phyloP scores from a whole-genome alignment of 2,888 invertebrate genomes.

The Cosmia trapezina region DNA sequence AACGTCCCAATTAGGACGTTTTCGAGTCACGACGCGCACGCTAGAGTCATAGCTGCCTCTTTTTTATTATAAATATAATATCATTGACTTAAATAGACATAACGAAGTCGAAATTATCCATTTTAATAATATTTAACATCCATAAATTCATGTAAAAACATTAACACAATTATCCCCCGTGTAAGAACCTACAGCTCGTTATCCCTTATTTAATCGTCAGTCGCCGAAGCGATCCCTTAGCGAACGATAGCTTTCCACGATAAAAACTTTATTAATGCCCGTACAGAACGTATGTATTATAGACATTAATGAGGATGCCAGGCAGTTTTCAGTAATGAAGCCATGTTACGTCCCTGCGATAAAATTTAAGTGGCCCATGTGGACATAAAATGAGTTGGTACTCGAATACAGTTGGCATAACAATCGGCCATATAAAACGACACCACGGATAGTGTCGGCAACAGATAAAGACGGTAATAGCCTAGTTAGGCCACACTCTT shows the following conservation, averaged over 20 bases:
- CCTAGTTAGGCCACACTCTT: constrained; percentile 23
- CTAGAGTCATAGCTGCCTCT: too few relatives aligned
- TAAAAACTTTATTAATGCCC: constrained; percentile 65
- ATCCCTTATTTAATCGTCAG: constrained; percentile 54
- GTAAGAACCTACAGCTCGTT: constrained; percentile 26
- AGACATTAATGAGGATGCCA: constrained; percentile 65
- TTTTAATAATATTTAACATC: constrained; percentile 26
- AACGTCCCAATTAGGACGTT: too few relatives aligned
- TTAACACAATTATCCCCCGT: constrained; percentile 28
- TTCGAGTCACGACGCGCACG: too few relatives aligned
- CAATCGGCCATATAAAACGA: constrained; percentile 52
- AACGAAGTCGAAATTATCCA: not conserved
- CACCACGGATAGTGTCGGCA: constrained; percentile 38
- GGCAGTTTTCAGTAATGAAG: constrained; percentile 74
- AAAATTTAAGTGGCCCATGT: constrained; percentile 76
- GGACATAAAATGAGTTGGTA: constrained; percentile 68
- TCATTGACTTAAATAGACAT: too few relatives aligned
- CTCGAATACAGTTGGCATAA: constrained; percentile 55
- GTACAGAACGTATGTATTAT: constrained; percentile 59
- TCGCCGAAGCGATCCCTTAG: constrained; percentile 50
- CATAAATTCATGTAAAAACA: constrained; percentile 28
- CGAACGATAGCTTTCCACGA: constrained; percentile 44
- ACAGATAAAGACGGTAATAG: constrained; percentile 56
- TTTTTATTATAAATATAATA: too few relatives aligned
- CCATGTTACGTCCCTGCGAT: constrained; percentile 71